Evolutionary conservation across 2,113 vertebrate genomes (phyloP).

Genomic region (Myanophis thanlyinensis): DNA sequence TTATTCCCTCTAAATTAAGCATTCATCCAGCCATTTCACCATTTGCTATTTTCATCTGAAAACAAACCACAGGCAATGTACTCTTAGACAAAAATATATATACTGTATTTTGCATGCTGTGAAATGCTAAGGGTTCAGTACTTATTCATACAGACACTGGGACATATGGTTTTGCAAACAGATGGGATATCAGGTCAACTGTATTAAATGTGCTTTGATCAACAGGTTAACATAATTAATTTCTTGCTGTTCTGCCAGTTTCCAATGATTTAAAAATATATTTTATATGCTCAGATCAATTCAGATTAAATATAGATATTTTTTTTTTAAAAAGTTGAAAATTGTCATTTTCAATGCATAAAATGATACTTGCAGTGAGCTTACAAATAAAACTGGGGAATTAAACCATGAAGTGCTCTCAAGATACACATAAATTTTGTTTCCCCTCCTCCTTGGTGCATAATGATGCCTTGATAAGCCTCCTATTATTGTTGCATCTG

Average conservation of each 20-base stretch:
- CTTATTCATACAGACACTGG: conserved; percentile 16
- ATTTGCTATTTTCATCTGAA: background rate
- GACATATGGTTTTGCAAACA: conserved; percentile 15
- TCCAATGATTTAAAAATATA: conserved; percentile 50
- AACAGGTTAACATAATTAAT: conserved; percentile 68
- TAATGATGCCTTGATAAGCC: conserved; percentile 73
- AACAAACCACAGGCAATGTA: conserved; percentile 9
- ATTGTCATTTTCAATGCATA: too few species aligned
- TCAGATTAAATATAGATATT: conserved; percentile 43
- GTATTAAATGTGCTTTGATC: conserved; percentile 45
- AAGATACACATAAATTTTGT: conserved; percentile 72
- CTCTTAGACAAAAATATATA: background rate
- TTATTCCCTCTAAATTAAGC: background rate
- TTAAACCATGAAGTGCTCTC: conserved; percentile 74
- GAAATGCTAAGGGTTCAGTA: background rate
- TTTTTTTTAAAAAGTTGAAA: conserved; percentile 29
- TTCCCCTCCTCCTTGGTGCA: conserved; percentile 62
- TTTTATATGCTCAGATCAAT: conserved; percentile 33
- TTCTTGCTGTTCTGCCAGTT: conserved; percentile 52
- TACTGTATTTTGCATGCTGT: background rate
- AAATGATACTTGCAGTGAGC: conserved; percentile 58
- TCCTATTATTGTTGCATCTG: conserved; percentile 73
- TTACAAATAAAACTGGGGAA: conserved; percentile 62
- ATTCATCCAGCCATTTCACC: background rate
- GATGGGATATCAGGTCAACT: conserved; percentile 3